phyloP scores from a whole-genome alignment of 2,797 vertebrate species.

The Ambastaia sidthimunki region DNA sequence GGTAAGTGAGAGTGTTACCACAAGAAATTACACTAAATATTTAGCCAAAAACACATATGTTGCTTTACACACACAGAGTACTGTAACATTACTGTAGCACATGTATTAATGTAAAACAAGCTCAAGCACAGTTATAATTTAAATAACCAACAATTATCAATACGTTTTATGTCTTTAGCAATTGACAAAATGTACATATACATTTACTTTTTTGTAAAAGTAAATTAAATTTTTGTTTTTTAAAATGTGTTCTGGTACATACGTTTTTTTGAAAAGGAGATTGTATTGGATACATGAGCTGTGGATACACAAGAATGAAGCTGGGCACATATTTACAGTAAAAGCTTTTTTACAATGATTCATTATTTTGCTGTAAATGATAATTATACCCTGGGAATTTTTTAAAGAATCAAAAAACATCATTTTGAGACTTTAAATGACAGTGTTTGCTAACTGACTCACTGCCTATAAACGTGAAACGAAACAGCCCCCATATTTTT shows the following conservation, averaged over 20 bases:
- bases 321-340: slow-evolving; percentile 54
- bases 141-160: background rate
- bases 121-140: background rate
- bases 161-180: background rate
- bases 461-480: slow-evolving; percentile 46
- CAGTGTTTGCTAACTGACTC: slow-evolving; percentile 49
- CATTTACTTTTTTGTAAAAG: no score
- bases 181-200: background rate
- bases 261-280: background rate
- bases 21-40: background rate
- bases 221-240: no score
- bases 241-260: background rate
- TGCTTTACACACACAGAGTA: background rate
- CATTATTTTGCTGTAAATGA: slow-evolving; percentile 48
- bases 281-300: background rate
- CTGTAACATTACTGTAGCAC: background rate
- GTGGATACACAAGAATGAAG: slow-evolving; percentile 22
- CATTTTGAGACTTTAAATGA: slow-evolving; percentile 58
- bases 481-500: slow-evolving; percentile 44
- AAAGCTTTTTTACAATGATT: slow-evolving; percentile 51
- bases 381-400: slow-evolving; percentile 44
- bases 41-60: background rate
- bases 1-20: background rate
- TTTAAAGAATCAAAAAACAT: slow-evolving; percentile 53
- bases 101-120: background rate